Evolutionary conservation across 2,888 invertebrate species (phyloP), one percentile per base, ranked within the genome.

Genomic region (Acronicta aceris): DNA sequence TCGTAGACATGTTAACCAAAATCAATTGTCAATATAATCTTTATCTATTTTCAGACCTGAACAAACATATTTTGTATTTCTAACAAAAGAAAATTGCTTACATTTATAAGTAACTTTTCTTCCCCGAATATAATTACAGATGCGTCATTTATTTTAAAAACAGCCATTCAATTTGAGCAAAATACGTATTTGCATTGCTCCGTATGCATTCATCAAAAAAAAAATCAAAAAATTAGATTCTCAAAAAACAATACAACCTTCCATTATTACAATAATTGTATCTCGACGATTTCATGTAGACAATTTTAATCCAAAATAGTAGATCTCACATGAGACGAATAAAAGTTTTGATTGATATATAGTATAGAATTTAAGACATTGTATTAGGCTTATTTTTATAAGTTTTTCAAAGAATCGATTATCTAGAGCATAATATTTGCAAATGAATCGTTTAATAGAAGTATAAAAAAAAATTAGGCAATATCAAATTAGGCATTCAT

Each of bases 301-400:
- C 63, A 74, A 74, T 77, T 78, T 62, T 62, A 59, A 64, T 71
- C 25, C 55, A 17, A 64, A 65, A 59, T 68, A 43, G 54, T 72
- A 72, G 62, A 49, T 50, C 17, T 49, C 67, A 53, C 57, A 33
- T 65, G 52, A 15, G 65, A 48, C 15, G 56, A 52, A 45, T 68
- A 48, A 57, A 21, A 45, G 10, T 69, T 72, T 48, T 63, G 42
- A 65, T 43, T 45, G 38, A 48, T 72, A 68, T 43, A 21, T 50
- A 33, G n/a, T 12, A 15, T 73, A 76, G 65, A 30, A 30, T 55
- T 21, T 40, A 57, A 9, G n/a, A 55, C 12, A 30, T 30, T 71
- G 51, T 61, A 57, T 55, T 52, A 56, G 57, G 49, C 51, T 57
- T 61, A 54, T 47, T 61, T 61, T 27, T 33, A 53, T 59, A 42